A percentile compares a stretch with the other conserved stretches of the same genome.
These are phyloP conservation scores for Dipus sagitta DNA, from an alignment of 2,797 vertebrate genomes.

Conservation along the genomic window DNA sequence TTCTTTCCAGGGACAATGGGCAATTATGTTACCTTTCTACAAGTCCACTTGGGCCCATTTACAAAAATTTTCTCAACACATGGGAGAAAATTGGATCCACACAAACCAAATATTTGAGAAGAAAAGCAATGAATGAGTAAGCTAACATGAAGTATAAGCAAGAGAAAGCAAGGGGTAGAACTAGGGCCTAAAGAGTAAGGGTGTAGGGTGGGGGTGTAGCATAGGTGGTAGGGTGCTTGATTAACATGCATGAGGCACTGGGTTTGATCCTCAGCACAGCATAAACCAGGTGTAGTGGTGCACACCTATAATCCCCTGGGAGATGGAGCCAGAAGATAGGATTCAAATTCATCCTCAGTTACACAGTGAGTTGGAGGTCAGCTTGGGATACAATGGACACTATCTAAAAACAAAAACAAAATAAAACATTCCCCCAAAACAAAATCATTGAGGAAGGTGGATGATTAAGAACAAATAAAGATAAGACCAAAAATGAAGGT, in stretches of 20 bases:
- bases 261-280: too few relatives aligned
- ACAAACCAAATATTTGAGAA: slow-evolving; percentile 45
- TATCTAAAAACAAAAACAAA: not conserved
- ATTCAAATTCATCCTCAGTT: not conserved
- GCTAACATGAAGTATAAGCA: not conserved
- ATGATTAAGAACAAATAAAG: slow-evolving; percentile 58
- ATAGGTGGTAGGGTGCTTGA: not conserved
- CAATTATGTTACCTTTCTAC: slow-evolving; percentile 1
- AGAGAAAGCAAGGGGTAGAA: slow-evolving; percentile 38
- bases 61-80: slow-evolving; percentile 35
- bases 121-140: slow-evolving; percentile 39
- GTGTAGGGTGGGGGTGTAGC: not conserved
- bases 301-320: not conserved
- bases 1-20: slow-evolving; percentile 28
- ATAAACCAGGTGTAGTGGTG: not conserved
- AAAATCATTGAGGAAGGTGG: not conserved
- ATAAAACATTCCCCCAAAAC: not conserved
- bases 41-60: slow-evolving; percentile 15
- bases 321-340: not conserved
- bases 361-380: not conserved
- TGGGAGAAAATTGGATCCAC: slow-evolving; percentile 22
- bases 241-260: too few relatives aligned
- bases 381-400: not conserved
- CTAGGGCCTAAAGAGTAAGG: not conserved
- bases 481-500: slow-evolving; percentile 35